Conservation (phyloP, 1,140 invertebrate genomes). For the Drosophila gunungcola region DNA sequence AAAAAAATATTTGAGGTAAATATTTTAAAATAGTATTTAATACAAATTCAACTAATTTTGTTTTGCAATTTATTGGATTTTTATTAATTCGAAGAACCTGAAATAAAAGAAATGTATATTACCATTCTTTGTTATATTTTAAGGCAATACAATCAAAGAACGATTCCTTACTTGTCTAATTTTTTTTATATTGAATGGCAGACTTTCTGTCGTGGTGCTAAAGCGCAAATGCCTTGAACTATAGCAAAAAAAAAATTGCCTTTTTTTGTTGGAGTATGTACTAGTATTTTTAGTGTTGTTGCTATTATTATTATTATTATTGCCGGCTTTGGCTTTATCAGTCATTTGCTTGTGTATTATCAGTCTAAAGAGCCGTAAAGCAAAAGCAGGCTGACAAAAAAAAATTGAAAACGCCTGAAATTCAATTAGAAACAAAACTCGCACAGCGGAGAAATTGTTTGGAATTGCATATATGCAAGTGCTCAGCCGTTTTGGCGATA, state of each 20-base stretch:
- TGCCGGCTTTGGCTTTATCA: constrained; percentile 57
- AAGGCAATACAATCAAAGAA: too few relatives aligned
- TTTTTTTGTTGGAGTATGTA: neutral
- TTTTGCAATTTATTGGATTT: too few relatives aligned
- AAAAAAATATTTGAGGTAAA: too few relatives aligned
- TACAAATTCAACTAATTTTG: too few relatives aligned
- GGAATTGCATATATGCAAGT: constrained; percentile 43
- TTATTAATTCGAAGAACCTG: too few relatives aligned
- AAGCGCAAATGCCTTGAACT: constrained; percentile 33
- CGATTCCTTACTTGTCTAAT: neutral
- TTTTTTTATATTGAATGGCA: constrained; percentile 13
- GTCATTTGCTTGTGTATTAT: constrained; percentile 55
- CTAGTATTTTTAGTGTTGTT: constrained; percentile 6
- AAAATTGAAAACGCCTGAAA: constrained; percentile 44
- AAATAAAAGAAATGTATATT: too few relatives aligned
- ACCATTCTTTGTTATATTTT: neutral
- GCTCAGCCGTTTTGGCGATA: constrained; percentile 24
- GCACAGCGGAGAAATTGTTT: constrained; percentile 15
- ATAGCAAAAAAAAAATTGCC: constrained; percentile 3
- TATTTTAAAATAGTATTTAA: too few relatives aligned
- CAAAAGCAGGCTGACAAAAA: constrained; percentile 8
- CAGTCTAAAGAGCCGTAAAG: constrained; percentile 24
- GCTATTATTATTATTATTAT: constrained; percentile 30
- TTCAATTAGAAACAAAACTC: constrained; percentile 52
- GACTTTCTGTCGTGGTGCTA: constrained; percentile 39